These are phyloP conservation scores for Pyxicephalus adspersus DNA, from an alignment of 2,113 vertebrate species.

Conservation along the genomic window DNA sequence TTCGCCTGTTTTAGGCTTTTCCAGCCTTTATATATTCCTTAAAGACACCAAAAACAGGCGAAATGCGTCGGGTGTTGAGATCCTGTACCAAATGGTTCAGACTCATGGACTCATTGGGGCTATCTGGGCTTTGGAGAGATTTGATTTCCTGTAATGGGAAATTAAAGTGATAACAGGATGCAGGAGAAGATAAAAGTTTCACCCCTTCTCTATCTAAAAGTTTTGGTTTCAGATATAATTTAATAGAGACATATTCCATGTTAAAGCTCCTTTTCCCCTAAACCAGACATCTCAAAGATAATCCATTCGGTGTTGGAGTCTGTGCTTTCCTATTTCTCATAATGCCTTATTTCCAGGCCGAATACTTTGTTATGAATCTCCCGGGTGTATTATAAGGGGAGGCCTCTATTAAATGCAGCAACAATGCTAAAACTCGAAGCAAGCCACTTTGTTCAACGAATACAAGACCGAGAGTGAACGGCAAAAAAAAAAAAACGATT, in stretches of 20 bases:
- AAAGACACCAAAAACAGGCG: too few species aligned
- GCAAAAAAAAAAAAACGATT: accelerated
- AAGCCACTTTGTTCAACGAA: constrained; percentile 8
- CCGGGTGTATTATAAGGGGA: neutral
- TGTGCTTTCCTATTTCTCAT: neutral
- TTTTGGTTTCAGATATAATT: neutral
- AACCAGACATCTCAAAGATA: neutral
- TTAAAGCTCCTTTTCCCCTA: neutral
- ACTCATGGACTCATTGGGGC: too few species aligned
- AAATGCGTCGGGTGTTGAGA: too few species aligned
- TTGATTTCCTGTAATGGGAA: too few species aligned
- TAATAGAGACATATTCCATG: neutral
- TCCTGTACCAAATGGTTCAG: too few species aligned
- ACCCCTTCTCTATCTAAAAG: too few species aligned
- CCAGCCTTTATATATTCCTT: too few species aligned
- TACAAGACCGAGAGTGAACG: neutral
- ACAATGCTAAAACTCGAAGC: neutral
- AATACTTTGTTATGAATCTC: constrained; percentile 27
- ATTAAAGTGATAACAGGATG: too few species aligned
- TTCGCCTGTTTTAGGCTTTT: too few species aligned
- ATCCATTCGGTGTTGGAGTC: neutral
- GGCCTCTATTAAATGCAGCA: neutral
- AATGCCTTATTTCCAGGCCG: neutral
- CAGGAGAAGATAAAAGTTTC: too few species aligned
- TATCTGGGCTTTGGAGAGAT: too few species aligned